Conservation (phyloP, 64 coral and sea anemone species). For the Porites lutea region DNA sequence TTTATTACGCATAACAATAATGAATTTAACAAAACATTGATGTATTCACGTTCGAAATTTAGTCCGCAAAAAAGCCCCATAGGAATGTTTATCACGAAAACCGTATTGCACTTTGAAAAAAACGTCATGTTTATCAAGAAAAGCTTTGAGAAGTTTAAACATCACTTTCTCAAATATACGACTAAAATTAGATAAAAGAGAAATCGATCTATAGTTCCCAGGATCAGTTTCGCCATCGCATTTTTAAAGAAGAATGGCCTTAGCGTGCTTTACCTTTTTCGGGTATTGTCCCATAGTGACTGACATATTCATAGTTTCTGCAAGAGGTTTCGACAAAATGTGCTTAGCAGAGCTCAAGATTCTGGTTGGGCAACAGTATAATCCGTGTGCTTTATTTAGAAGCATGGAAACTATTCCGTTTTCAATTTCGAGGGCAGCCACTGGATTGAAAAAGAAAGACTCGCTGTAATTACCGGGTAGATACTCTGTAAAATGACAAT, state of each 20-base stretch:
- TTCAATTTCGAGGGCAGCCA: conserved; percentile 13
- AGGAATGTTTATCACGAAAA: conserved; percentile 36
- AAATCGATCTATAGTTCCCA: conserved; percentile 1
- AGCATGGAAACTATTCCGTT: conserved; percentile 23
- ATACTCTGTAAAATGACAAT: conserved; percentile 11
- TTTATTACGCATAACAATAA: too few relatives aligned
- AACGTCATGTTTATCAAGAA: conserved; percentile 13
- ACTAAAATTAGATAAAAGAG: conserved; percentile 40
- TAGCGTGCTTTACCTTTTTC: conserved; percentile 3
- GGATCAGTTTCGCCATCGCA: conserved; percentile 3
- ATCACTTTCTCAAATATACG: conserved; percentile 53
- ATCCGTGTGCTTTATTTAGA: conserved; percentile 31
- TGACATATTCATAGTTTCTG: not conserved
- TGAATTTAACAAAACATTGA: too few relatives aligned
- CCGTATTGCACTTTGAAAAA: conserved; percentile 35
- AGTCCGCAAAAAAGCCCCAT: too few relatives aligned
- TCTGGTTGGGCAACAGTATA: conserved; percentile 32
- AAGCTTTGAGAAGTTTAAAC: conserved; percentile 4
- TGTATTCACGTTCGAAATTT: too few relatives aligned
- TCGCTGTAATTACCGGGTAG: conserved; percentile 11
- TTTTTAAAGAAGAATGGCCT: conserved; percentile 10
- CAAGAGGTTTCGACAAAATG: conserved; percentile 1
- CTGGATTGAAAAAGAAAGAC: conserved; percentile 47
- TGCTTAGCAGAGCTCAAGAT: not conserved
- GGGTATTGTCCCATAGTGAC: not conserved